Evolutionary conservation across 2,797 vertebrate species (phyloP).

Genomic region (Myripristis jacobus): DNA sequence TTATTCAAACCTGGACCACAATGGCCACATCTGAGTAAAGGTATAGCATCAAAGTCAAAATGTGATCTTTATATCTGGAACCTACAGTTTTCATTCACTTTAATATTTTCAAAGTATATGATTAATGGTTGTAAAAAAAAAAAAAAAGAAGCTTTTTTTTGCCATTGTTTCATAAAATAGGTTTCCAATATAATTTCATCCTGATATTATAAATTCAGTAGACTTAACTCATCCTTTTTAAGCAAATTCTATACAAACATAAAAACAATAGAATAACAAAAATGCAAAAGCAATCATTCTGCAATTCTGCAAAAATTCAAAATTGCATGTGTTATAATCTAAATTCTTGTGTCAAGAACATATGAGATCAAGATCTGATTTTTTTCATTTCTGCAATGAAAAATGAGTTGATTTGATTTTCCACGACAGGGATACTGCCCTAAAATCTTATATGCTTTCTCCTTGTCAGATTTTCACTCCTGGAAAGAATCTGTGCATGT

Average conservation of each 20-base stretch:
- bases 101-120: neutral
- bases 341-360: too few species aligned
- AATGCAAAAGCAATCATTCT: too few species aligned
- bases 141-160: neutral
- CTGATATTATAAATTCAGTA: neutral
- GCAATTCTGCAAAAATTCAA: too few species aligned
- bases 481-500: neutral
- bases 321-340: too few species aligned
- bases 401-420: neutral
- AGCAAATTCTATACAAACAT: too few species aligned
- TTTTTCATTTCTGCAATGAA: too few species aligned
- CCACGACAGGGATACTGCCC: neutral
- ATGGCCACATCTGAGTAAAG: neutral
- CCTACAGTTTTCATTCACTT: neutral
- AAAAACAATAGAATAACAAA: too few species aligned
- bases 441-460: neutral
- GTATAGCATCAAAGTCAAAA: neutral
- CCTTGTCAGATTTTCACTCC: neutral
- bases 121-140: too few species aligned
- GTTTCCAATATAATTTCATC: neutral
- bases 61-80: neutral
- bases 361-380: too few species aligned
- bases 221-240: too few species aligned
- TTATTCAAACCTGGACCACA: too few species aligned
- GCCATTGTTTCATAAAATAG: too few species aligned